phyloP scores from a whole-genome alignment of 2,113 vertebrate species.

The Lophochroa leadbeateri region DNA sequence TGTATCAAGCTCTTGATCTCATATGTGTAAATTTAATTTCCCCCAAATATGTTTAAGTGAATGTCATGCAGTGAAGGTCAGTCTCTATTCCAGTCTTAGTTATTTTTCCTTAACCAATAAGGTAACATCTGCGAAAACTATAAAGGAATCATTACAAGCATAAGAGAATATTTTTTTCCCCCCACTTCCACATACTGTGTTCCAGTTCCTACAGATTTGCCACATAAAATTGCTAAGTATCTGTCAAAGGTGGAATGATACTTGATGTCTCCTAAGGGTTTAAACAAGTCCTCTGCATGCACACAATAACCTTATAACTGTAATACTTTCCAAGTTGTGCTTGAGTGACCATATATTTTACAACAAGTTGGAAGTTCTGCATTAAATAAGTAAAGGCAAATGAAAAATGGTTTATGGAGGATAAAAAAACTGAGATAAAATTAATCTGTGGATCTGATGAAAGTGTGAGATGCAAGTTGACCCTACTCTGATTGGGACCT shows the following conservation, averaged over 20 bases:
- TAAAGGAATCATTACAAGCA: not conserved
- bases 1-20: not conserved
- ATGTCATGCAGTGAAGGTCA: not conserved
- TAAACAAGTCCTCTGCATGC: no score
- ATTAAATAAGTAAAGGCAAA: not conserved
- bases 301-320: rapidly evolving
- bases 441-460: not conserved
- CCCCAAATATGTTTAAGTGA: not conserved
- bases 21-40: not conserved
- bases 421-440: not conserved
- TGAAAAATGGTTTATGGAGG: not conserved
- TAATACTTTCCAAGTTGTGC: not conserved
- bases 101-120: not conserved
- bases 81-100: not conserved
- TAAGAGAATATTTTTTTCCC: not conserved
- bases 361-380: not conserved
- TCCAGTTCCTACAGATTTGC: not conserved
- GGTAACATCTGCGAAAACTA: not conserved
- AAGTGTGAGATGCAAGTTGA: not conserved
- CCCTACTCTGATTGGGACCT: not conserved
- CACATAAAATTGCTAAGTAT: not conserved
- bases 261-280: not conserved
- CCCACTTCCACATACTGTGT: not conserved
- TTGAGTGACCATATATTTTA: not conserved
- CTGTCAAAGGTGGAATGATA: not conserved